Evolutionary conservation across 2,113 vertebrate genomes (phyloP), one percentile per base, ranked within the genome.

Genomic region (Gopherus flavomarginatus): DNA sequence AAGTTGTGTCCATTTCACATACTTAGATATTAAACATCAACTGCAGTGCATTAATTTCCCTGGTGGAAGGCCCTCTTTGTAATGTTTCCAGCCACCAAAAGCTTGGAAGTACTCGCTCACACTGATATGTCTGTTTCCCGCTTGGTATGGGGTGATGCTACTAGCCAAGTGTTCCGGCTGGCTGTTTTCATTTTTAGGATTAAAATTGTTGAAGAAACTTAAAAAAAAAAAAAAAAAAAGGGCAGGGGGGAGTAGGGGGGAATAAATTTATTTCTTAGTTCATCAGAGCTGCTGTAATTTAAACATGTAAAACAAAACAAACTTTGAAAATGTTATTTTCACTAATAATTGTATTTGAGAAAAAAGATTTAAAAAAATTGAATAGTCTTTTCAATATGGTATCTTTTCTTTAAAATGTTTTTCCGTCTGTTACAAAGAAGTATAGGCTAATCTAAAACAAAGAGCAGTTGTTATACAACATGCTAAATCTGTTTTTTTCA

Each of bases 11-110:
- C 10, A 35, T 81, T 88, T 92, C 12, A 8, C 1, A 0, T 80
- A 75, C 13, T 65, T 78, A 11, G 0, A 88, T 59, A 27, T 5
- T 26, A 1, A 84, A 4, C 0, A 0, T 29, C 44, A 89, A 42
- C 3, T 44, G 0, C 24, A 77, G 2, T 13, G 6, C 27, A 2
- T 90, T 69, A 57, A 29, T 2, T 89, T 84, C 10, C 3, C 3
- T 86, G 2, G 69, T 47, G 42, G 54, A 86, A 52, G 27, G 3
- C 0, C 87, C 0, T 4, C 81, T 86, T 10, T 50, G 2, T 79
- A 82, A 38, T 59, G 5, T 1, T 90, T 88, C 5, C 3, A 14
- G 56, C 44, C 69, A 38, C 72, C 90, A 29, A 8, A 89, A 83
- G 47, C 56, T 16, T 49, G 49, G 26, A 92, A 57, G 50, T 6